These are phyloP conservation scores for Axis porcinus DNA, from an alignment of 2,113 vertebrate genomes.

Conservation along the genomic window DNA sequence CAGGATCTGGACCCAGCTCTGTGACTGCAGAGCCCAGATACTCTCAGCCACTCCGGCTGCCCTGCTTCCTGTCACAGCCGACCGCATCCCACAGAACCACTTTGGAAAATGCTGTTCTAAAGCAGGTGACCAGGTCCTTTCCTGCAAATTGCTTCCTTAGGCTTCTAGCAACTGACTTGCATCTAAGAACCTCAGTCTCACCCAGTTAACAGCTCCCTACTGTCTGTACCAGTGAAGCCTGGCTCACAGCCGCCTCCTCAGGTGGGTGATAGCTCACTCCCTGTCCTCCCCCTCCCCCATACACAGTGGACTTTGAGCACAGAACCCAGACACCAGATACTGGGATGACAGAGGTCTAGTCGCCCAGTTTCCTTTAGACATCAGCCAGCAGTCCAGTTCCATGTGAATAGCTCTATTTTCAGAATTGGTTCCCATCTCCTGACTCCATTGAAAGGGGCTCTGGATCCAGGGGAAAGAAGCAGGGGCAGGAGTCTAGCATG, in stretches of 20 bases:
- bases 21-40: background rate
- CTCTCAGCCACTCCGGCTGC: background rate
- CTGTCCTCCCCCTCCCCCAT: background rate
- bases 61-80: background rate
- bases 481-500: background rate
- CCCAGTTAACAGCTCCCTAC: background rate
- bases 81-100: background rate
- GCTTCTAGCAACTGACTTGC: background rate
- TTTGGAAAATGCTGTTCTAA: background rate
- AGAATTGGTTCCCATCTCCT: background rate
- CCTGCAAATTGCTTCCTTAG: background rate
- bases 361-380: background rate
- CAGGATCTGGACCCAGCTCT: background rate
- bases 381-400: background rate
- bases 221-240: background rate
- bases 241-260: background rate
- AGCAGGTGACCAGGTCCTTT: background rate
- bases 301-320: background rate
- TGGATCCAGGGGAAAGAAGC: background rate
- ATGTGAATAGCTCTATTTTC: background rate
- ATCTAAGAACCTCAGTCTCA: background rate
- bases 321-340: background rate
- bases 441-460: background rate
- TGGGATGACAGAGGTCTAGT: background rate
- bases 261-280: background rate